Evolutionary conservation across 92 coral and sea anemone species (phyloP).

Genomic region (Porites lobata): DNA sequence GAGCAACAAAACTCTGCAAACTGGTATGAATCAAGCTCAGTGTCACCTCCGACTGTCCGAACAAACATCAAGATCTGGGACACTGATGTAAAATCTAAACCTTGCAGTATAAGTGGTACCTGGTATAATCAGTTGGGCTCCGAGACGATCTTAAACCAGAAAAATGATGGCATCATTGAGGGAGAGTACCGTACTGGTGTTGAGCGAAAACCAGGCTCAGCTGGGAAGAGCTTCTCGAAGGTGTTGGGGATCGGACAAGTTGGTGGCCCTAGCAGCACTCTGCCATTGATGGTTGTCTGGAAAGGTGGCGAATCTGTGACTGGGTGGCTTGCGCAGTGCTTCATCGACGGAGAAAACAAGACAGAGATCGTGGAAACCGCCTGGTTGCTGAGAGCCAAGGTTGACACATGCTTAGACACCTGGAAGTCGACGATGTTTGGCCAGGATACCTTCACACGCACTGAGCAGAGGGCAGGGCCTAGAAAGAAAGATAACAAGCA

Average conservation of each 20-base stretch:
- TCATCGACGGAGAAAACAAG: slow-evolving; percentile 90
- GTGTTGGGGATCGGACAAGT: slow-evolving; percentile 81
- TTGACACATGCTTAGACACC: slow-evolving; percentile 77
- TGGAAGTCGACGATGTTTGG: slow-evolving; percentile 93
- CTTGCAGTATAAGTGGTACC: slow-evolving; percentile 84
- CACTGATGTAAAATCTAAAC: slow-evolving; percentile 52
- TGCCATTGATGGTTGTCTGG: slow-evolving; percentile 95
- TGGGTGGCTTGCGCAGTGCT: slow-evolving; percentile 99
- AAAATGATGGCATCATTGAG: slow-evolving; percentile 57
- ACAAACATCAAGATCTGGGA: slow-evolving; percentile 14
- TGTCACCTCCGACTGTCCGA: slow-evolving; percentile 28
- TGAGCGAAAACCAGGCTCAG: slow-evolving; percentile 90
- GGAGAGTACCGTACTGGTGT: slow-evolving; percentile 99
- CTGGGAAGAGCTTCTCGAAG: slow-evolving; percentile 86
- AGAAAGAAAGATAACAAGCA: slow-evolving; percentile 79
- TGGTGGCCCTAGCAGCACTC: slow-evolving; percentile 80
- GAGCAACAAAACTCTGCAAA: slow-evolving; percentile 79
- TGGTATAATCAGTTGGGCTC: slow-evolving; percentile 97
- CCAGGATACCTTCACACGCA: slow-evolving; percentile 83
- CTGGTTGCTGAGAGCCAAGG: slow-evolving; percentile 83
- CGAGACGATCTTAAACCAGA: slow-evolving; percentile 81
- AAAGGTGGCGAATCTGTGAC: slow-evolving; percentile 90
- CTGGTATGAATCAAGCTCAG: slow-evolving; percentile 41
- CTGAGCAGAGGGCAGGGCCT: slow-evolving; percentile 91
- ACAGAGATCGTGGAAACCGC: slow-evolving; percentile 86